phyloP scores from a whole-genome alignment of 30 jellyfish, hydroid and myxozoan genomes.

The Catostylus mosaicus region DNA sequence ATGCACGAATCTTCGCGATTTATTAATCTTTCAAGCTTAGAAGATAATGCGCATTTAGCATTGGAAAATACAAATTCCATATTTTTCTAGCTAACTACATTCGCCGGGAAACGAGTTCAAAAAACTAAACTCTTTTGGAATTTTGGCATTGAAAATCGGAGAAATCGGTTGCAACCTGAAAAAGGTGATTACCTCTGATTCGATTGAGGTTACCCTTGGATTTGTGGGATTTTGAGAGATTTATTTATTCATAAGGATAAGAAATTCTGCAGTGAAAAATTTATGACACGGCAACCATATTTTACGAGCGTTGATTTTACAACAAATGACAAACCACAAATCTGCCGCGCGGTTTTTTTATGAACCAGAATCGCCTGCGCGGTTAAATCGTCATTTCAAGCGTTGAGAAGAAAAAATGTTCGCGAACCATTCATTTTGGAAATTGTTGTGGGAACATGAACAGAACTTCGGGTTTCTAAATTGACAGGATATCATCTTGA shows the following conservation, averaged over 20 bases:
- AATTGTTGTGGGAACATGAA: too few species aligned
- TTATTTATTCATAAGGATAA: conserved; percentile 41
- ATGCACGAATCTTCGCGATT: conserved; percentile 34
- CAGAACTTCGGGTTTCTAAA: too few species aligned
- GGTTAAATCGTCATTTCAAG: too few species aligned
- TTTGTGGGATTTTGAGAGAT: conserved; percentile 1
- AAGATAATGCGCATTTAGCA: conserved; percentile 35
- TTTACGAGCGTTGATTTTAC: conserved; percentile 1
- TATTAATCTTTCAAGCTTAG: conserved; percentile 54
- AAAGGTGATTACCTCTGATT: conserved; percentile 7
- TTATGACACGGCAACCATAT: conserved; percentile 39
- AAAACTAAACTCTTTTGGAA: conserved; percentile 1
- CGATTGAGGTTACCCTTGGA: conserved; percentile 24
- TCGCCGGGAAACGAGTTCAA: conserved; percentile 3
- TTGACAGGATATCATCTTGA: too few species aligned
- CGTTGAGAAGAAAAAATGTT: too few species aligned
- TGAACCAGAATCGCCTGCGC: not conserved
- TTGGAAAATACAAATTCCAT: conserved; percentile 4
- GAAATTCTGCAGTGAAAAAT: conserved; percentile 38
- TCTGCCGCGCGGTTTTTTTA: conserved; percentile 3
- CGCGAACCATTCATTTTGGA: too few species aligned
- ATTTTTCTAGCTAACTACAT: conserved; percentile 9
- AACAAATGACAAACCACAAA: not conserved
- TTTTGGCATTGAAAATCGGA: not conserved
- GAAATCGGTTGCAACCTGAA: not conserved